Conservation (phyloP, 2,113 vertebrate genomes). For the Campylomormyrus tamandua region DNA sequence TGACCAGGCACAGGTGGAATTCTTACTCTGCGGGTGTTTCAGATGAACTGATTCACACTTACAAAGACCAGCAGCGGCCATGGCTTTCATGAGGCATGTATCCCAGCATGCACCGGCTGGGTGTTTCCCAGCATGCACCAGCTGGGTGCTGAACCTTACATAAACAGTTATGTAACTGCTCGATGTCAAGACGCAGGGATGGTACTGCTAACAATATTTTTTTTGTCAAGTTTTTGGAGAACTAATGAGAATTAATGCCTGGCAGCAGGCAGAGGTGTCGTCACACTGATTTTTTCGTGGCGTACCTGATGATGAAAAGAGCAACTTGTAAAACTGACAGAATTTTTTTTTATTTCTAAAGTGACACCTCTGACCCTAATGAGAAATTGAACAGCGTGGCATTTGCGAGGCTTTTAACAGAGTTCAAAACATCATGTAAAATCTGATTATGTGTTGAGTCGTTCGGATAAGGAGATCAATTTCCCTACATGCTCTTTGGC, state of each 20-base stretch:
- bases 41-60: neutral
- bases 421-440: slow-evolving; percentile 11
- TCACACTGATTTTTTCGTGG: neutral
- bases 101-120: neutral
- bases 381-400: slow-evolving; percentile 6
- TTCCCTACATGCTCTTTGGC: neutral
- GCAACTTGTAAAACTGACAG: neutral
- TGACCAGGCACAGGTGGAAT: neutral
- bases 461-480: slow-evolving; percentile 1
- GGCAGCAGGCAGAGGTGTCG: neutral
- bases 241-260: too few species aligned
- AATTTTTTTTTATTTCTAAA: neutral
- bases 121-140: neutral
- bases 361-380: neutral
- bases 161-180: neutral
- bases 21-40: neutral
- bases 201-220: neutral
- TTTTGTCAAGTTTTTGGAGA: neutral
- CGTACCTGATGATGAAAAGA: neutral
- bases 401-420: slow-evolving; percentile 12
- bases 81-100: neutral
- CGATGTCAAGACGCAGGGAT: neutral
- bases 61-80: neutral
- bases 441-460: neutral
- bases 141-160: neutral